Evolutionary conservation across 2,797 vertebrate genomes (phyloP).

Genomic region (Schizothorax lantsangensis): DNA sequence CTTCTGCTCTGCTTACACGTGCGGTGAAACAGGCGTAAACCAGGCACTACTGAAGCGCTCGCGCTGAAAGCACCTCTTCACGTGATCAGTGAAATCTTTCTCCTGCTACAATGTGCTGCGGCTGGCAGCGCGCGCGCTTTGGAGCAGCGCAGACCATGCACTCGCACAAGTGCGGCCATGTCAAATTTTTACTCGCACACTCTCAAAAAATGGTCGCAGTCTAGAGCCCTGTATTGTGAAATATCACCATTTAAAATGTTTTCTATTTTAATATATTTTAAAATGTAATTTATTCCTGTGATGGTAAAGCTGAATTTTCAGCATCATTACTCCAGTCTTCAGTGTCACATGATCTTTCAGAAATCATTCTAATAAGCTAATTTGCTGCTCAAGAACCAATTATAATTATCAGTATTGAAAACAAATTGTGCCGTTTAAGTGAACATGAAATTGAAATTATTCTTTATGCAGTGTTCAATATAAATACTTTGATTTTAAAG

Average conservation of each 20-base stretch:
- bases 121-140: no score
- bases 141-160: no score
- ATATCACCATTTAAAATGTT: neutral
- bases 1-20: no score
- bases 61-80: no score
- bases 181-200: no score
- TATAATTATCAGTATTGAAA: neutral
- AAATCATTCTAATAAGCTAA: neutral
- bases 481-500: no score
- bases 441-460: neutral
- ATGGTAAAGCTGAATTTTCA: neutral
- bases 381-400: neutral
- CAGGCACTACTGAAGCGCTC: no score
- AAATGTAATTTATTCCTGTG: neutral
- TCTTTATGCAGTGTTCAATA: neutral
- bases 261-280: neutral
- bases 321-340: neutral
- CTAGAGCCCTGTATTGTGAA: neutral
- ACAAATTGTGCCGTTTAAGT: neutral
- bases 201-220: no score
- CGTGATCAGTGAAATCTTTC: no score
- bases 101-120: no score
- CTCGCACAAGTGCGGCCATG: no score
- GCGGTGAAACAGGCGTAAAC: no score
- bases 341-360: neutral